phyloP scores from a whole-genome alignment of 2,113 vertebrate genomes.

The Phylloscopus trochiloides region DNA sequence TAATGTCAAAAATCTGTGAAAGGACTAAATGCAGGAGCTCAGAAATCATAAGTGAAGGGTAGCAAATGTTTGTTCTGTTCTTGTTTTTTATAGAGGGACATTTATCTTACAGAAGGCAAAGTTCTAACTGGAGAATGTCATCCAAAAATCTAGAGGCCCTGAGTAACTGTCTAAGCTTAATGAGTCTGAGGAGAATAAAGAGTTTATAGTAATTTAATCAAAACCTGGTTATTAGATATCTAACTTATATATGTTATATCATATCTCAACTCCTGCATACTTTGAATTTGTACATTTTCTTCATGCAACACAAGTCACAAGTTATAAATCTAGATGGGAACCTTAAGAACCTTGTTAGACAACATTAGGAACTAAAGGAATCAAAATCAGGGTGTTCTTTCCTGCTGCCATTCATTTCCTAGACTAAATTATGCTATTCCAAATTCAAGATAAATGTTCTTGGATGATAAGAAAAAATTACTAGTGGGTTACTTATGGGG shows the following conservation, averaged over 20 bases:
- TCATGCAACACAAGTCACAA: neutral
- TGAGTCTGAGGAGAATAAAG: neutral
- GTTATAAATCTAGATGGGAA: neutral
- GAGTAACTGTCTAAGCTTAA: neutral
- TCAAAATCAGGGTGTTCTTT: neutral
- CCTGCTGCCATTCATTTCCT: neutral
- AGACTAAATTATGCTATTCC: neutral
- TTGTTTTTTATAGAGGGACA: neutral
- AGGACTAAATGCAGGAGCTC: neutral
- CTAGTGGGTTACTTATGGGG: fast-evolving
- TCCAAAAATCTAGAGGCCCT: neutral
- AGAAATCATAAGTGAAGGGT: fast-evolving
- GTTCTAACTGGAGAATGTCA: neutral
- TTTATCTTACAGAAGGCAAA: neutral
- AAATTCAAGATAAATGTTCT: neutral
- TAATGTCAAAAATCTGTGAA: neutral
- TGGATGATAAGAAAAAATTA: neutral
- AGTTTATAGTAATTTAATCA: neutral
- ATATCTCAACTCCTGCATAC: neutral
- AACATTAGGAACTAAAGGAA: neutral
- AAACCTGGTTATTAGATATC: neutral
- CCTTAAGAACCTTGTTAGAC: neutral
- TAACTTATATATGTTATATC: neutral
- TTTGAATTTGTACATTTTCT: neutral
- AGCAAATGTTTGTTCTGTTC: too few relatives aligned